Conservation (phyloP, 2,888 invertebrate genomes). For the Apodemia hepburni region DNA sequence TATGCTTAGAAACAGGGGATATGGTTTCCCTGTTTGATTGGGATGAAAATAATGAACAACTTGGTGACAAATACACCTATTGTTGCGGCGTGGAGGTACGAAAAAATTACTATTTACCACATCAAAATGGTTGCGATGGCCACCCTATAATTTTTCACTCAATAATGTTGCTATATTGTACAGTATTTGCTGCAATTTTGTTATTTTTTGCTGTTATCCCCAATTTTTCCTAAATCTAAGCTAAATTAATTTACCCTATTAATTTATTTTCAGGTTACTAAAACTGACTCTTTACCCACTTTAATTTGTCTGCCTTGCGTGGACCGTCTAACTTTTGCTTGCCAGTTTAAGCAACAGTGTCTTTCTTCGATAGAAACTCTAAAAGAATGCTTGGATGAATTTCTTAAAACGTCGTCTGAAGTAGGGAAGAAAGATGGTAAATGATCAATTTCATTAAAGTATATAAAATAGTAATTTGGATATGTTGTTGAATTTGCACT, state of each 20-base stretch:
- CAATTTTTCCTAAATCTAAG: conserved; percentile 37
- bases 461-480: background rate
- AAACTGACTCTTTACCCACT: conserved; percentile 70
- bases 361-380: conserved; percentile 68
- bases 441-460: background rate
- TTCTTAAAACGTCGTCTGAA: conserved; percentile 56
- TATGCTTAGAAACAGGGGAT: conserved; percentile 72
- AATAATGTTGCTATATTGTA: conserved; percentile 77
- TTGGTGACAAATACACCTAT: conserved; percentile 70
- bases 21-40: conserved; percentile 78
- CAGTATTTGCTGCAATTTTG: conserved; percentile 51
- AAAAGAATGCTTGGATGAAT: conserved; percentile 72
- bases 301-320: conserved; percentile 73
- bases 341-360: conserved; percentile 75
- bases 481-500: background rate
- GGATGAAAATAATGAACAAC: conserved; percentile 79
- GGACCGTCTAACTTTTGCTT: conserved; percentile 68
- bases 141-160: conserved; percentile 73
- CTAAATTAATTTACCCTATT: conserved; percentile 25
- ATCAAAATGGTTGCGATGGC: conserved; percentile 78
- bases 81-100: conserved; percentile 74
- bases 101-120: conserved; percentile 54
- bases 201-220: conserved; percentile 74
- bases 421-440: conserved; percentile 24
- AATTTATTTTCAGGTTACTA: conserved; percentile 56